A percentile compares a stretch with the other conserved stretches of the same genome.
phyloP scores from a whole-genome alignment of 2,113 vertebrate species.

The Myotis lucifugus region DNA sequence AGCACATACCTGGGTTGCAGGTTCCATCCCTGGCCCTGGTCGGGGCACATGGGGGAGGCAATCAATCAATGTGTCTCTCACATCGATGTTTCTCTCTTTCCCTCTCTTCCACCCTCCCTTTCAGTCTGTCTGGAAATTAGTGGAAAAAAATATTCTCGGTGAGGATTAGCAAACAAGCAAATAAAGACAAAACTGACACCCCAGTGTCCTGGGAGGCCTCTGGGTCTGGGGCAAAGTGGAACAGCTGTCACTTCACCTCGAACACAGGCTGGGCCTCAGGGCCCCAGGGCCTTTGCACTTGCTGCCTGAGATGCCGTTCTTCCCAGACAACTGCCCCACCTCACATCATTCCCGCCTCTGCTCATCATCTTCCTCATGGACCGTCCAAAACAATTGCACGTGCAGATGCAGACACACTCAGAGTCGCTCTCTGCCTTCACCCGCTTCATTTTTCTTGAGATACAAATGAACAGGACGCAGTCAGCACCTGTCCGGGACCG shows the following conservation, averaged over 20 bases:
- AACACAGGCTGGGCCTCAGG: neutral
- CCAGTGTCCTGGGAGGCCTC: neutral
- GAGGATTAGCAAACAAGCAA: no score
- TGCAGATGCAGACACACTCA: neutral
- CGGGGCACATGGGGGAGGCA: no score
- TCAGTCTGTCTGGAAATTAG: no score
- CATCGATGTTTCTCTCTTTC: no score
- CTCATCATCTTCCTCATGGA: neutral
- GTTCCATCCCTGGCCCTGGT: no score
- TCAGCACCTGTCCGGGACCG: neutral
- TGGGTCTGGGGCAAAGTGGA: neutral
- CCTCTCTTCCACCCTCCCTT: no score
- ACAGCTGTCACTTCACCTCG: neutral
- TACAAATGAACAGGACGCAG: neutral
- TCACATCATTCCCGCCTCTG: neutral
- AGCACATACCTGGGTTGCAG: no score
- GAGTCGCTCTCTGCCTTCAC: neutral
- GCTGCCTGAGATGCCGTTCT: neutral
- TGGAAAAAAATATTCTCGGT: no score
- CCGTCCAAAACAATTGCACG: neutral
- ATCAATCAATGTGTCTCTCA: no score
- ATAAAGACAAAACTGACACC: no score
- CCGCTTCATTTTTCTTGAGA: neutral
- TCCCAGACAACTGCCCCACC: neutral
- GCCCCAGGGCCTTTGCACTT: neutral